Percentiles rank a stretch among this genome's conserved stretches.
phyloP scores from a whole-genome alignment of 2,113 vertebrate species.

The Pygoscelis adeliae region DNA sequence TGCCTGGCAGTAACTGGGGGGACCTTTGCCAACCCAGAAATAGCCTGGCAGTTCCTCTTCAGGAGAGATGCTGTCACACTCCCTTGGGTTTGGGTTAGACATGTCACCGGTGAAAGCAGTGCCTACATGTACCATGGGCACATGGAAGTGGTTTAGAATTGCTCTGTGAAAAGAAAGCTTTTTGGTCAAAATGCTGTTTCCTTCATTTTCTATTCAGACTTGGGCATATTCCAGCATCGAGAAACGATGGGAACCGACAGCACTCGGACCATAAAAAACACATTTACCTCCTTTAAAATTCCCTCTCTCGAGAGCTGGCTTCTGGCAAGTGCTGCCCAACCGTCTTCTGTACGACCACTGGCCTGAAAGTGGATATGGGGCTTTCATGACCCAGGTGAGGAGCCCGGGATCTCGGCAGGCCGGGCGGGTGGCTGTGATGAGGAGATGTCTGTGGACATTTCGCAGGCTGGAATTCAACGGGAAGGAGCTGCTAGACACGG shows the following conservation, averaged over 20 bases:
- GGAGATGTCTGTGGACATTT: neutral
- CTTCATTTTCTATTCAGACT: neutral
- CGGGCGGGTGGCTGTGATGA: accelerated
- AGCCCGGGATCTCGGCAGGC: accelerated
- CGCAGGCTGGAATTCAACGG: neutral
- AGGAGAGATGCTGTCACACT: neutral
- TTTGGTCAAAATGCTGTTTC: neutral
- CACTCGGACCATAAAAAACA: neutral
- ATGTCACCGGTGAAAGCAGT: accelerated
- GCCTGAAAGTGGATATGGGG: neutral
- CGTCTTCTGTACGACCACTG: neutral
- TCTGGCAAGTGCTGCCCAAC: neutral
- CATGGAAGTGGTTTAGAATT: neutral
- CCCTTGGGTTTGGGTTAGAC: neutral
- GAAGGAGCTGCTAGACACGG: neutral
- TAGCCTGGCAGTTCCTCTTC: neutral
- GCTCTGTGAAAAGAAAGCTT: neutral
- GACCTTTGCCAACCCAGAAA: neutral
- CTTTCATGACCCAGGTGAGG: neutral
- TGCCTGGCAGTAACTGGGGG: neutral
- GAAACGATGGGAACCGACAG: neutral
- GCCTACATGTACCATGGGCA: neutral
- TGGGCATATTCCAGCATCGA: neutral
- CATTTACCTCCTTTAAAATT: neutral
- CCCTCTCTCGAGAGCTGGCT: neutral